phyloP scores from a whole-genome alignment of 2,797 vertebrate genomes.

The Gila robusta region DNA sequence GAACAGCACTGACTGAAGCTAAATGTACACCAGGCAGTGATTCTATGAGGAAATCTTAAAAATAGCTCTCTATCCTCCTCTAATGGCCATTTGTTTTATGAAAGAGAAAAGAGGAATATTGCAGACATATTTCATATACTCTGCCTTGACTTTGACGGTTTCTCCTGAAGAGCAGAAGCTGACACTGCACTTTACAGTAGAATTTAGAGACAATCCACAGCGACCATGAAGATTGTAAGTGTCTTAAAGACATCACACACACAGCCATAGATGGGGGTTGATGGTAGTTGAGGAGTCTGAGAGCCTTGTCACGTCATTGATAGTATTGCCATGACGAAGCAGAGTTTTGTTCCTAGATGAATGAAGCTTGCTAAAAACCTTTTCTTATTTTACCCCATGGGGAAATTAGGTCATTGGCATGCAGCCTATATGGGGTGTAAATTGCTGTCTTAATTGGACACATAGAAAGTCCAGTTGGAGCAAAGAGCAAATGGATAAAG shows the following conservation, averaged over 20 bases:
- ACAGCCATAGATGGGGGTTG: conserved; percentile 46
- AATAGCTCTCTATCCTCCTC: conserved; percentile 60
- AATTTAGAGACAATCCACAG: conserved; percentile 14
- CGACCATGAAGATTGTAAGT: background rate
- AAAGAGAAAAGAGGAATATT: conserved; percentile 32
- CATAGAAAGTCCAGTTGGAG: conserved; percentile 74
- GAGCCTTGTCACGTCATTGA: conserved; percentile 71
- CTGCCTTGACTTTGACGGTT: background rate
- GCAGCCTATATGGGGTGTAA: conserved; percentile 75
- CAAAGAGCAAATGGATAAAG: conserved; percentile 25
- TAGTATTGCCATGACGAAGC: conserved; percentile 73
- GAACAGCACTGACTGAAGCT: background rate
- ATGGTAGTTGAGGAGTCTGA: conserved; percentile 65
- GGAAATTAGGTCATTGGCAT: conserved; percentile 80
- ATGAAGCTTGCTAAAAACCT: conserved; percentile 65
- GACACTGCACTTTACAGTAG: conserved; percentile 22
- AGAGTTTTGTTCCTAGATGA: conserved; percentile 72
- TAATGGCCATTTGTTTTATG: conserved; percentile 53
- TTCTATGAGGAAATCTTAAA: conserved; percentile 11
- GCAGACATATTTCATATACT: conserved; percentile 2
- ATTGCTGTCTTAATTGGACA: conserved; percentile 80
- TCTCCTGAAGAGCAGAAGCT: conserved; percentile 28
- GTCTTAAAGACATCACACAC: background rate
- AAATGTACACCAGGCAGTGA: background rate
- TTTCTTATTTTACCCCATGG: conserved; percentile 63